Evolutionary conservation across 2,888 invertebrate species (phyloP).

Genomic region (Epistrophe eligans): DNA sequence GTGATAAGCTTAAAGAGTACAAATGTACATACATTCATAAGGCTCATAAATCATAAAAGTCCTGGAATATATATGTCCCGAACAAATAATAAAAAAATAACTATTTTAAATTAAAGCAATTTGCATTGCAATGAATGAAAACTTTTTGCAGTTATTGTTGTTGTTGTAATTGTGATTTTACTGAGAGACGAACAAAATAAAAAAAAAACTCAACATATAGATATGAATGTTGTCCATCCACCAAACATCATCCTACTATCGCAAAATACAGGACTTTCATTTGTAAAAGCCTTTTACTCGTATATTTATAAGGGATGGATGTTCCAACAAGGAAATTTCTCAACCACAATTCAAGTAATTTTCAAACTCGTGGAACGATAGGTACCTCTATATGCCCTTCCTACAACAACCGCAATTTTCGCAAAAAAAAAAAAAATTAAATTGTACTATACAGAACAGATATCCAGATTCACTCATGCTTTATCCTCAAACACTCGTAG

Average conservation of each 20-base stretch:
- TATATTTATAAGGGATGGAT: background rate
- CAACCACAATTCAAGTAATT: constrained; percentile 50
- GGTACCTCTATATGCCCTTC: no score
- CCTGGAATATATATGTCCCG: background rate
- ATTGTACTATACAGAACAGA: constrained; percentile 32
- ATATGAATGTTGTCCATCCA: background rate
- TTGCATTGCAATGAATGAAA: constrained; percentile 72
- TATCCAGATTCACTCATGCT: constrained; percentile 26
- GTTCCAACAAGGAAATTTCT: constrained; percentile 19
- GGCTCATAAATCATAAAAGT: constrained; percentile 65
- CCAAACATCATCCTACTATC: constrained; percentile 4
- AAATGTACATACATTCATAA: constrained; percentile 44
- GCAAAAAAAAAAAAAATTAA: constrained; percentile 11
- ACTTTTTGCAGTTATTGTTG: constrained; percentile 17
- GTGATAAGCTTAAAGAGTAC: constrained; percentile 47
- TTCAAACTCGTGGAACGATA: constrained; percentile 31
- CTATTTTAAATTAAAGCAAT: constrained; percentile 70
- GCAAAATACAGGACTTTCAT: constrained; percentile 4
- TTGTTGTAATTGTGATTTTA: constrained; percentile 13
- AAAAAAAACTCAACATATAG: constrained; percentile 44
- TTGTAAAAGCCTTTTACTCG: background rate
- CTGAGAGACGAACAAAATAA: constrained; percentile 8
- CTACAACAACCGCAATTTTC: background rate
- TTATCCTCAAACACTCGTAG: constrained; percentile 27
- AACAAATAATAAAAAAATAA: constrained; percentile 35